Percentiles rank a stretch among this genome's conserved stretches.
Conservation (phyloP, 2,797 vertebrate species). For the Semaprochilodus insignis region DNA sequence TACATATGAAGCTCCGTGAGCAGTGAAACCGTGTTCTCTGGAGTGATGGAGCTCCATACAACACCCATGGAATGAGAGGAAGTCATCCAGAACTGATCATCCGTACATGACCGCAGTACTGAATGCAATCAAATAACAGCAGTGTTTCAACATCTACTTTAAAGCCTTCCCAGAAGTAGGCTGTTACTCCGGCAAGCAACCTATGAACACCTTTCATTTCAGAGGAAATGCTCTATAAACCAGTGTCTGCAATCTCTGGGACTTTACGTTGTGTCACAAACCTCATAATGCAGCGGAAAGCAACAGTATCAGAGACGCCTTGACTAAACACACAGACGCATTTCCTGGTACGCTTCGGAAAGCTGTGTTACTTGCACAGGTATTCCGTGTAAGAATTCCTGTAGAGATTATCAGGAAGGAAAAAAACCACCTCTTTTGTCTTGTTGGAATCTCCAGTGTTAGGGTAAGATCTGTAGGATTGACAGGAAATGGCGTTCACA, state of each 20-base stretch:
- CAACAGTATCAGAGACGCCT: background rate
- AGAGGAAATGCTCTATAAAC: no score
- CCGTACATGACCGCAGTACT: no score
- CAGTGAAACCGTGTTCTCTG: no score
- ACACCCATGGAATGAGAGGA: no score
- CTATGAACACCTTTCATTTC: no score
- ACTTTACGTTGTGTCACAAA: background rate
- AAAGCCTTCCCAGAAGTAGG: no score
- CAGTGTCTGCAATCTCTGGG: no score
- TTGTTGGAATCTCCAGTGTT: background rate
- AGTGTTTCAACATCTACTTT: no score
- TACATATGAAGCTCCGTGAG: no score
- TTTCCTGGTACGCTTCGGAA: slow-evolving; percentile 28
- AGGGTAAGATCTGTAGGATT: background rate
- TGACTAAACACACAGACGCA: slow-evolving; percentile 12
- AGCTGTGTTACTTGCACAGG: slow-evolving; percentile 24
- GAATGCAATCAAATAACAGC: no score
- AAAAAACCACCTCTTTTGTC: background rate
- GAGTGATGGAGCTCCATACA: no score
- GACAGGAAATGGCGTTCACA: slow-evolving; percentile 7
- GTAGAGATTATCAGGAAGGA: background rate
- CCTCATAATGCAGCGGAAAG: background rate
- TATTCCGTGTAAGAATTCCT: slow-evolving; percentile 3
- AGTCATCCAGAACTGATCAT: no score
- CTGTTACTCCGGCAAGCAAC: background rate